phyloP scores from a whole-genome alignment of 2,888 invertebrate species.

The Harpalus rufipes region DNA sequence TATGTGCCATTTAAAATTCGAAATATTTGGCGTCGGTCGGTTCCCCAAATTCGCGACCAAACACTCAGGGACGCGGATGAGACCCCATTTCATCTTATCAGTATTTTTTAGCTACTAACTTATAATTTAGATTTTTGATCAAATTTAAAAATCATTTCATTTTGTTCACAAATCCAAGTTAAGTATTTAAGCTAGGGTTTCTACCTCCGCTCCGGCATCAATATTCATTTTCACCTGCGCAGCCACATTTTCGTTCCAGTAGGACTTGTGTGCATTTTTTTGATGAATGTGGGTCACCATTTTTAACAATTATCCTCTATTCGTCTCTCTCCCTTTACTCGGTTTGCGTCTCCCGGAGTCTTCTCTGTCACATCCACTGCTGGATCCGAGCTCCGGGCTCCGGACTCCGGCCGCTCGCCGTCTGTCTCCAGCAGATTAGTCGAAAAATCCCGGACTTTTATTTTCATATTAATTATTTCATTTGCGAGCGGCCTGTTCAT shows the following conservation, averaged over 20 bases:
- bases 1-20: no score
- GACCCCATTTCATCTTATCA: no score
- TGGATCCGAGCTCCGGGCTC: no score
- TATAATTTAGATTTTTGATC: no score
- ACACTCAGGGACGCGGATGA: no score
- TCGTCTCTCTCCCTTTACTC: not conserved
- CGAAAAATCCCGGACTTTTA: slow-evolving; percentile 28
- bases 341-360: slow-evolving; percentile 6
- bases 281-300: slow-evolving; percentile 56
- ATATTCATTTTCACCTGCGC: slow-evolving; percentile 32
- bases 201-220: not conserved
- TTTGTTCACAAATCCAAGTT: no score
- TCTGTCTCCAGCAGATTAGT: slow-evolving; percentile 41
- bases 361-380: slow-evolving; percentile 9
- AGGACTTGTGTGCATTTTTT: slow-evolving; percentile 54
- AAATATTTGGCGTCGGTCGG: no score
- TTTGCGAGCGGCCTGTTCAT: slow-evolving; percentile 31
- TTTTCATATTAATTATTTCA: slow-evolving; percentile 44
- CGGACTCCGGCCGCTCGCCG: not conserved
- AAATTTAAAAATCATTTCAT: no score
- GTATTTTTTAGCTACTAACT: no score
- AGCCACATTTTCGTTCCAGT: slow-evolving; percentile 44
- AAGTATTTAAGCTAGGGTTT: not conserved
- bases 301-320: slow-evolving; percentile 59
- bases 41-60: no score